Base-by-base conservation (phyloP, 1,140 invertebrate genomes). In the Drosophila pectinifera region DNA sequence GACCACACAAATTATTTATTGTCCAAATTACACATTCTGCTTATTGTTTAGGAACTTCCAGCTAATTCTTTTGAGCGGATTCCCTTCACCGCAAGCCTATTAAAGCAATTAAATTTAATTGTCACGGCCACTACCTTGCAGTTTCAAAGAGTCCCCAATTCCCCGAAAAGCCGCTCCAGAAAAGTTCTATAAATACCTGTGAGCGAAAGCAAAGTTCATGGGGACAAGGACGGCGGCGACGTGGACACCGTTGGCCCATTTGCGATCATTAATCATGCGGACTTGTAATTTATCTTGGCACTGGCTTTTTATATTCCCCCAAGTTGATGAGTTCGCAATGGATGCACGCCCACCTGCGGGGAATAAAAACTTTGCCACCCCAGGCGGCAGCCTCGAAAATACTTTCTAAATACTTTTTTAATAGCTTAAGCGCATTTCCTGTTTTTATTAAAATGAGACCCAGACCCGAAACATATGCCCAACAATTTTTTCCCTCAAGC, bases 351-450 rank as follows among this genome's bases (percentile, higher is more conserved):
- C 70, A 45, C 72, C 72, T 74, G 70, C 45, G 13, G n/a, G 48
- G 70, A 73, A 55, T 46, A 69, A 67, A 72, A 86, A 86, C 36
- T 78, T 80, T 80, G 24, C 42, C 36, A 48, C 59, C 61, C 45
- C 18, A 56, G 80, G 64, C 61, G 53, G 43, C 53, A 49, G 55
- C 48, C 81, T 48, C 51, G 31, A 62, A 75, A 89, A 84, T 89
- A 84, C 84, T 89, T 89, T 77, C 73, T 74, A 89, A 89, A 84
- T 80, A 89, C 84, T 89, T 89, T 88, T 89, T 84, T 89, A 89
- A 89, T 89, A 89, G 84, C 84, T 89, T 89, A 80, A 89, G 84
- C 80, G 80, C 84, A 84, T 89, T 89, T 84, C 65, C 77, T 78
- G 84, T 80, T 88, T 88, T 88, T 83, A 88, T 80, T 88, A 83